Evolutionary conservation across 2,888 invertebrate species (phyloP), one percentile per base, ranked within the genome.

Genomic region (Torymus texanus): DNA sequence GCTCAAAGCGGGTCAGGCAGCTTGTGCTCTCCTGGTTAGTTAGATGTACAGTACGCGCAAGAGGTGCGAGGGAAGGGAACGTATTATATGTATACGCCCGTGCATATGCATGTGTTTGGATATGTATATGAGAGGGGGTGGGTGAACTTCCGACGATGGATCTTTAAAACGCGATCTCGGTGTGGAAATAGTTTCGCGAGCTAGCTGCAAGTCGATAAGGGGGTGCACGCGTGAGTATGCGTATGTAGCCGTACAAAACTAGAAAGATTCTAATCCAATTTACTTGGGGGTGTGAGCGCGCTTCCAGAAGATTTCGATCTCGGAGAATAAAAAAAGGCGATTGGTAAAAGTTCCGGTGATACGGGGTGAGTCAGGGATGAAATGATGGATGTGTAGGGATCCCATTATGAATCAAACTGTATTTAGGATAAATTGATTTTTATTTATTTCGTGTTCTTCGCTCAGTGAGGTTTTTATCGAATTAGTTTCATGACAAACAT

Each of bases 231-330:
- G 55, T 24, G n/a, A 0, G 29, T 14, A 53, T 11, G 5, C 5
- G 13, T 58, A 12, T 3, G 16, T 59, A 53, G 41, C 12, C 50
- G 24, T 14, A 16, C 2, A 50, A 29, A 58, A 29, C 24, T 14
- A 24, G 65, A 51, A 21, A 67, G 72, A 61, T 68, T 70, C 58
- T 74, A 78, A 74, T 74, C 74, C 74, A 78, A 78, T 78, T 74
- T 71, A 71, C 59, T 56, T 59, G 14, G 29, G 55, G 41, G 76
- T 63, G 21, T 51, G 13, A 0, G 12, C 21, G 51, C 14, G 55
- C 63, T 65, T 63, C 58, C 53, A 63, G 10, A 62, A 66, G 74
- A 51, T 55, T 62, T n/a, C 18, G 12, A 4, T 24, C 16, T 21
- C 2, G 50, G 2, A 18, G 2, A 51, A 65, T 8, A 53, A 18